These are phyloP conservation scores for Colinus virginianus DNA, from an alignment of 2,113 vertebrate genomes.

Conservation along the genomic window DNA sequence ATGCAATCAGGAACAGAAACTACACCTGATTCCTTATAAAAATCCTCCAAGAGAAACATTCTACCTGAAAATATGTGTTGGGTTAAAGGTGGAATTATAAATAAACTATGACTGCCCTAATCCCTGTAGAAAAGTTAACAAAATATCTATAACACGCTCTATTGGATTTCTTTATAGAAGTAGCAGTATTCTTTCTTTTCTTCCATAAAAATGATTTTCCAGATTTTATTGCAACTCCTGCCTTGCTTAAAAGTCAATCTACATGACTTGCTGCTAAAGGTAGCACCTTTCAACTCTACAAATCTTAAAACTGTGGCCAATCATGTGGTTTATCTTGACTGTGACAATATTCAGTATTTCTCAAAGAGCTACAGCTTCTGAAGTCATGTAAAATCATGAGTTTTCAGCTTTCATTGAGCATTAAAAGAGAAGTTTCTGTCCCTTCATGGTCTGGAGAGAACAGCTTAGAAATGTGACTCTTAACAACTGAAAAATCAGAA, in stretches of 20 bases:
- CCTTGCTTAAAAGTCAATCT: not conserved
- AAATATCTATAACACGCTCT: not conserved
- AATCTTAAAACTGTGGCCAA: slow-evolving; percentile 31
- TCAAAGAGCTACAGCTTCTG: slow-evolving; percentile 7
- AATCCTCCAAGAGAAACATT: not conserved
- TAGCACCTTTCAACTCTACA: not conserved
- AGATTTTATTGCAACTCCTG: not conserved
- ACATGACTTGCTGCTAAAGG: slow-evolving; percentile 6
- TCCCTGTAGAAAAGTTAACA: not conserved
- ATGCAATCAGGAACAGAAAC: slow-evolving; percentile 46
- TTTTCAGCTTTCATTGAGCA: slow-evolving; percentile 59
- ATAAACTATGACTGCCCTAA: not conserved
- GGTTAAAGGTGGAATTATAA: slow-evolving; percentile 8
- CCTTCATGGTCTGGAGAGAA: slow-evolving; percentile 25
- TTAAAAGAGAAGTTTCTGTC: slow-evolving; percentile 43
- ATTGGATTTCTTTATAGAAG: not conserved
- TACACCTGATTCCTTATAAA: not conserved
- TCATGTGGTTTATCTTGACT: not conserved
- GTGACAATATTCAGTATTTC: slow-evolving; percentile 17
- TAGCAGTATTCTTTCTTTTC: not conserved
- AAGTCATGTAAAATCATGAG: slow-evolving; percentile 28
- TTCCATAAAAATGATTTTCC: not conserved
- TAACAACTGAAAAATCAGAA: slow-evolving; percentile 57
- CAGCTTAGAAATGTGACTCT: slow-evolving; percentile 46
- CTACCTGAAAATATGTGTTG: not conserved